Evolutionary conservation across 2,113 vertebrate species (phyloP), one percentile per base, ranked within the genome.

Genomic region (Entelurus aequoreus): DNA sequence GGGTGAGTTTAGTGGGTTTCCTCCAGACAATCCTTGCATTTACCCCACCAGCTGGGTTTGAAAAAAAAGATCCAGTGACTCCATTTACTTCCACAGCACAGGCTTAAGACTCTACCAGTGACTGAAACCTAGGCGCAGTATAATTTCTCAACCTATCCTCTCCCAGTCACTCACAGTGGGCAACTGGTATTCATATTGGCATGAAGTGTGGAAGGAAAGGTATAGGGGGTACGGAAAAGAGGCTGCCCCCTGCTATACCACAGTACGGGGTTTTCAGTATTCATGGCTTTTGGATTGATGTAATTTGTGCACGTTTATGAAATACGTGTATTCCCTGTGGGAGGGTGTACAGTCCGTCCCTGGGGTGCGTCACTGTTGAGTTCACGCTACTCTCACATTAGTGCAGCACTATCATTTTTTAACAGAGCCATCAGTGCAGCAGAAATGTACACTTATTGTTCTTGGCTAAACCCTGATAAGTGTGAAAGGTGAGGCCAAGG

Each of bases 41-140:
- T 78, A 52, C 69, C 60, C 72, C 71, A 69, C 77, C 84, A 85
- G 88, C 87, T 88, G 87, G 74, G 75, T 86, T 88, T 84, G 84
- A 80, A 74, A 83, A 65, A 88, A 83, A 83, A 79, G 63, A 67
- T 68, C 50, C 81, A 74, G 84, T 86, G 80, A 86, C 83, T 88
- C 28, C 82, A 82, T 84, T 76, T 84, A 65, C 67, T 80, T 83
- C 87, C 79, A 76, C 82, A 79, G 75, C 60, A 63, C 62, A 64
- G 76, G 65, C 65, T 75, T 72, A 77, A 69, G 77, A 83, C 71
- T 73, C 64, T 61, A 62, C 69, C 77, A 75, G 73, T 85, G 52
- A 72, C 78, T 69, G 76, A 79, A 87, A 75, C 72, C 65, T 47
- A 54, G 52, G 62, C 75, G 48, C 63, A 52, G 68, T 12, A 56